phyloP scores from a whole-genome alignment of 1,140 invertebrate species.

The Ooceraea biroi region DNA sequence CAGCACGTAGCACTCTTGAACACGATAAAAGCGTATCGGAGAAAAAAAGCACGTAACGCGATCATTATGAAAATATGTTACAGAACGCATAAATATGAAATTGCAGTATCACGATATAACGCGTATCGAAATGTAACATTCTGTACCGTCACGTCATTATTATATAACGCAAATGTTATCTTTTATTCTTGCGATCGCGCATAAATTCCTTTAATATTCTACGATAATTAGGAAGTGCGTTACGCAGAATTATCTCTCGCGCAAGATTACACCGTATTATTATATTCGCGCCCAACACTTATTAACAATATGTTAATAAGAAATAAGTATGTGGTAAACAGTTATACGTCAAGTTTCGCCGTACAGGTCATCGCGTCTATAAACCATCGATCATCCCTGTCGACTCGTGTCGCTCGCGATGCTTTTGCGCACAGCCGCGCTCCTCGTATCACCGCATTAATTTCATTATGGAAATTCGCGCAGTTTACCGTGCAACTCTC shows the following conservation, averaged over 20 bases:
- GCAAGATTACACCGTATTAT: not conserved
- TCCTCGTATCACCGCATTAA: constrained; percentile 45
- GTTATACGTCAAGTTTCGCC: not conserved
- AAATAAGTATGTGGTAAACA: constrained; percentile 6
- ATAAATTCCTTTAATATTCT: not conserved
- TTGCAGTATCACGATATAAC: constrained; percentile 23
- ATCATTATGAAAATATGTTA: constrained; percentile 39
- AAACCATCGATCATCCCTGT: constrained; percentile 44
- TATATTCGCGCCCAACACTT: constrained; percentile 1
- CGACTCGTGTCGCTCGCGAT: constrained; percentile 20
- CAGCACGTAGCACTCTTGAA: constrained; percentile 36
- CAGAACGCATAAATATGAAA: not conserved
- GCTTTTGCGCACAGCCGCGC: constrained; percentile 5
- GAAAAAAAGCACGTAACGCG: not conserved
- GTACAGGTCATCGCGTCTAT: constrained; percentile 28
- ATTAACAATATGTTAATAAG: constrained; percentile 36
- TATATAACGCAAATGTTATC: not conserved
- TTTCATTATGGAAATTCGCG: constrained; percentile 61
- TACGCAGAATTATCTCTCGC: too few species aligned
- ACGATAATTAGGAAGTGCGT: not conserved
- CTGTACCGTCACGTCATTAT: constrained; percentile 9
- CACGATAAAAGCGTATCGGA: not conserved
- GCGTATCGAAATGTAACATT: not conserved
- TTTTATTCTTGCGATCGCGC: not conserved
- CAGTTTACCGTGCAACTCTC: constrained; percentile 5